A percentile compares a stretch with the other conserved stretches of the same genome.
Conservation (phyloP, 2,797 vertebrate genomes). For the Acrocephalus scirpaceus region DNA sequence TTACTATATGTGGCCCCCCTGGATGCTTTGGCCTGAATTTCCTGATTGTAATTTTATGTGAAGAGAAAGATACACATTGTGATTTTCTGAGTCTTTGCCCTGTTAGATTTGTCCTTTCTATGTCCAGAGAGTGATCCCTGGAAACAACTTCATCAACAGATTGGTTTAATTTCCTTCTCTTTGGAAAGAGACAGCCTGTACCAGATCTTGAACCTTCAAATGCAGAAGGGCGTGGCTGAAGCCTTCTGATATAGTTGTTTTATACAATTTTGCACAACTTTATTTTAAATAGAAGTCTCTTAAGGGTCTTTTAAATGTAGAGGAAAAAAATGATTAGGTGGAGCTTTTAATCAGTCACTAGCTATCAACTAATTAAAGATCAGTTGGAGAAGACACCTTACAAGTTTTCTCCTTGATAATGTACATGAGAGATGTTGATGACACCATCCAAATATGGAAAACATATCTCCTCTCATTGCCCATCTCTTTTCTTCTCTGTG, state of each 20-base stretch:
- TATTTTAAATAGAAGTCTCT: not conserved
- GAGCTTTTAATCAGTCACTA: not conserved
- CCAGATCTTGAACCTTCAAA: not conserved
- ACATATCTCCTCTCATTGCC: not conserved
- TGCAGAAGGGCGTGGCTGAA: not conserved
- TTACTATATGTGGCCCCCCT: fast-evolving
- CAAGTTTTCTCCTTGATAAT: not conserved
- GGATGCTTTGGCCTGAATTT: not conserved
- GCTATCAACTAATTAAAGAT: not conserved
- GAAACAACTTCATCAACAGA: not conserved
- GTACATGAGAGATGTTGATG: not conserved
- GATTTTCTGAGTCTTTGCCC: not conserved
- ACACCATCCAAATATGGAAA: not conserved
- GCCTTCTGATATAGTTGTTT: not conserved
- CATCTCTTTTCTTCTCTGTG: not conserved
- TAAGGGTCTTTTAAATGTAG: not conserved
- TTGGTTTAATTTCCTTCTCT: not conserved
- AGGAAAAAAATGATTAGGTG: not conserved
- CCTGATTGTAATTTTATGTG: not conserved
- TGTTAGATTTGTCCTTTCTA: not conserved
- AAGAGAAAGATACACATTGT: not conserved
- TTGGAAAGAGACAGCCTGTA: not conserved
- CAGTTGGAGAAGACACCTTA: not conserved
- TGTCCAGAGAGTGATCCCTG: not conserved
- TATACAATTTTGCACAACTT: not conserved